Conservation (phyloP, 2,888 invertebrate genomes). For the Patella caerulea region DNA sequence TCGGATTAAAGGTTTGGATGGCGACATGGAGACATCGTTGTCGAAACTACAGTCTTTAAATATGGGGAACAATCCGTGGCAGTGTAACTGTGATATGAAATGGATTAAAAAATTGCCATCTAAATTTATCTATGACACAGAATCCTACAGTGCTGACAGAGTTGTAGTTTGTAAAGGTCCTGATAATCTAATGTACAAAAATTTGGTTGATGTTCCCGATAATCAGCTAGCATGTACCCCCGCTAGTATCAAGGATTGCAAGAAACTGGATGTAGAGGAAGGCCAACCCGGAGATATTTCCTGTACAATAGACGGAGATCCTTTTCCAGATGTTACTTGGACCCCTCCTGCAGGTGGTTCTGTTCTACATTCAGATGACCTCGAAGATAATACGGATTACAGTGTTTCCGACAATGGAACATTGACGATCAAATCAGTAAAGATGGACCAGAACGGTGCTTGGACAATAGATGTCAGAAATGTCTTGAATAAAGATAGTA, state of each 20-base stretch:
- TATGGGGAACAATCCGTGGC: conserved; percentile 46
- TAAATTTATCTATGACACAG: conserved; percentile 28
- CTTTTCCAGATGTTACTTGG: conserved; percentile 46
- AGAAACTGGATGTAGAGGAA: conserved; percentile 26
- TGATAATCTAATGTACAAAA: conserved; percentile 33
- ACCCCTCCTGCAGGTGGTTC: conserved; percentile 33
- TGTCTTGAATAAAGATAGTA: background rate
- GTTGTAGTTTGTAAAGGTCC: conserved; percentile 46
- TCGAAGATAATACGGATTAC: conserved; percentile 16
- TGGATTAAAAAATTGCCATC: conserved; percentile 44
- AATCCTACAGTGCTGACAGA: conserved; percentile 20
- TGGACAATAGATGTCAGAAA: conserved; percentile 40
- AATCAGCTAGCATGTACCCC: conserved; percentile 41
- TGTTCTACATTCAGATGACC: conserved; percentile 3
- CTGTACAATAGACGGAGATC: conserved; percentile 45
- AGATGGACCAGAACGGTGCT: conserved; percentile 32
- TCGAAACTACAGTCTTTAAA: conserved; percentile 38
- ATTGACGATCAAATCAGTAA: conserved; percentile 35
- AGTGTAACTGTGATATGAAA: conserved; percentile 47
- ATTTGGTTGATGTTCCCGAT: conserved; percentile 39
- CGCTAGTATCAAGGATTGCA: conserved; percentile 41
- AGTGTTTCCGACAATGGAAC: conserved; percentile 39
- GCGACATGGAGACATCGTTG: conserved; percentile 36
- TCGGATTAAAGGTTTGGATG: conserved; percentile 38
- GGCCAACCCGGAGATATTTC: conserved; percentile 34